A percentile compares a stretch with the other conserved stretches of the same genome.
Conservation (phyloP, 1,140 invertebrate genomes). For the Coenobita brevimanus region DNA sequence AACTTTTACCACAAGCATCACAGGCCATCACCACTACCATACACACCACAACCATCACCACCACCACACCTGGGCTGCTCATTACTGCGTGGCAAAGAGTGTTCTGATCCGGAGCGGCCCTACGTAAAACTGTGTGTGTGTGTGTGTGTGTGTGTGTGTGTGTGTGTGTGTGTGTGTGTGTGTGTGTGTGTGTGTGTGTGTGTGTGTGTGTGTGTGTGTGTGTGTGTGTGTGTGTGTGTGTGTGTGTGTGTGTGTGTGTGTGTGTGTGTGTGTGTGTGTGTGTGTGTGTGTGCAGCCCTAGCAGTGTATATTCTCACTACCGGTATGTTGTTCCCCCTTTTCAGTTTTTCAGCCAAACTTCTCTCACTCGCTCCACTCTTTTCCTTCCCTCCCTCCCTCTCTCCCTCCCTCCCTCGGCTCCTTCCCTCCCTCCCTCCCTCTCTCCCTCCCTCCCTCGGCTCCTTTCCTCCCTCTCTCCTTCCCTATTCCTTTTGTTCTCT, state of each 20-base stretch:
- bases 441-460: not conserved
- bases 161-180: not conserved
- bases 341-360: conserved; percentile 12
- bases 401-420: not conserved
- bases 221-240: conserved; percentile 27
- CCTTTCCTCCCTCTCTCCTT: not conserved
- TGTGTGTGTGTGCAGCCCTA: too few species aligned
- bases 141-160: conserved; percentile 1
- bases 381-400: not conserved
- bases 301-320: not conserved
- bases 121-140: not conserved
- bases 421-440: conserved; percentile 1
- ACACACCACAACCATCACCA: too few species aligned
- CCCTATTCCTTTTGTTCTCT: not conserved
- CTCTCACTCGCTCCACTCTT: not conserved
- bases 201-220: conserved; percentile 25
- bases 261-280: not conserved
- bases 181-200: conserved; percentile 27
- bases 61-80: too few species aligned
- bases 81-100: too few species aligned
- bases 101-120: too few species aligned
- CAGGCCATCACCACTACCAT: too few species aligned
- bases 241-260: not conserved
- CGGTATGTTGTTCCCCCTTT: not conserved
- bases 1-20: too few species aligned